Evolutionary conservation across 2,888 invertebrate genomes (phyloP), one percentile per base, ranked within the genome.

Genomic region (Brassicogethes aeneus): DNA sequence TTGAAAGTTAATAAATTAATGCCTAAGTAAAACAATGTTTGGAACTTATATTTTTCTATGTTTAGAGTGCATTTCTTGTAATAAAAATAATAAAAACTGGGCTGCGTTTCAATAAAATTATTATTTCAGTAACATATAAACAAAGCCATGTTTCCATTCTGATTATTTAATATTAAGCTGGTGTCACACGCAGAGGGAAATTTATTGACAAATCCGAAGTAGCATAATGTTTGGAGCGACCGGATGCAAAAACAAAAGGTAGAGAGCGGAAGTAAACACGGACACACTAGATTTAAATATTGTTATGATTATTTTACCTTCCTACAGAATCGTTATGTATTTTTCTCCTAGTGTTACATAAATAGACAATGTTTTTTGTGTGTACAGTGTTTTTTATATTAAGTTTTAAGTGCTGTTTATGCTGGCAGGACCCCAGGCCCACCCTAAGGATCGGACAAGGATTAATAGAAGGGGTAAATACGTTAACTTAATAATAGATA

Each of bases 391-490:
- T 10, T 16, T 43, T 17, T 16, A 47, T 17, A 36, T 51, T 17
- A 39, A 17, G n/a, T 31, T 34, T 42, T 14, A 34, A 40, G 8
- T 16, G 38, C 15, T 43, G 42, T 39, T 48, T 53, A 40, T 47
- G 41, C 15, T 53, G 56, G 55, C 47, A 47, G 30, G 57, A 62
- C 15, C 44, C 53, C 32, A 51, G 54, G 41, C 75, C 77, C 29
- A 65, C 70, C 3, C 72, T 74, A 7, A 70, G 69, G 52, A 61
- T 77, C 44, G 69, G 71, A 23, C 77, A 78, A 65, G 79, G 79
- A 46, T 64, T 74, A 36, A 62, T 79, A 34, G 70, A 74, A 46
- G 79, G 79, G 63, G 79, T 79, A 68, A 73, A 75, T 68, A n/a
- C n/a, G n/a, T n/a, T n/a, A n/a, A n/a, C n/a, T n/a, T n/a, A n/a